Percentiles rank a stretch among this genome's conserved stretches.
phyloP scores from a whole-genome alignment of 2,113 vertebrate genomes.

The Notothenia rossii region DNA sequence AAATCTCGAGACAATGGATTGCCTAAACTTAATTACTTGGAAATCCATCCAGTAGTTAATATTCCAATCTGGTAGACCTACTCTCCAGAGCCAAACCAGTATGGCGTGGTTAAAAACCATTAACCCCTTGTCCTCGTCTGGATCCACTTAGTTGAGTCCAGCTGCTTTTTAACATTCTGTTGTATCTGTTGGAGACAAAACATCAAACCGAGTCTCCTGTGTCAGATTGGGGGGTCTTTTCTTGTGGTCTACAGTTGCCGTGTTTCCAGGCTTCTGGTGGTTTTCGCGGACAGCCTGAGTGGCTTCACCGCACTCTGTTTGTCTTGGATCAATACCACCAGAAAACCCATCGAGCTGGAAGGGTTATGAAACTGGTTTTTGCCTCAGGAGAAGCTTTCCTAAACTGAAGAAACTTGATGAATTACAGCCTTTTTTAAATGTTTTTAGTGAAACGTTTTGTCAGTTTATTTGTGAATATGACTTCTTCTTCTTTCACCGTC shows the following conservation, averaged over 20 bases:
- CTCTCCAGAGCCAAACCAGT: neutral
- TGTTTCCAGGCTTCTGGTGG: slow-evolving; percentile 52
- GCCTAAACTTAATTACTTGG: neutral
- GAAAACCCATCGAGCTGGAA: slow-evolving; percentile 34
- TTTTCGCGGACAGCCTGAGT: slow-evolving; percentile 68
- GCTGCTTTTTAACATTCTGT: slow-evolving; percentile 43
- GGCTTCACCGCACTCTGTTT: slow-evolving; percentile 73
- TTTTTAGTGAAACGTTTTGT: slow-evolving; percentile 7
- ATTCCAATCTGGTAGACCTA: neutral
- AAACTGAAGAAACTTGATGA: neutral
- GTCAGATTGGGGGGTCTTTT: slow-evolving; percentile 68
- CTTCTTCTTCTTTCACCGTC: neutral
- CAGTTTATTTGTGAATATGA: slow-evolving; percentile 12
- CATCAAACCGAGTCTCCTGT: slow-evolving; percentile 51
- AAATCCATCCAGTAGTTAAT: neutral
- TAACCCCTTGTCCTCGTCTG: slow-evolving; percentile 57
- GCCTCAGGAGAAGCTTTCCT: slow-evolving; percentile 25
- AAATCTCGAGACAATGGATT: neutral
- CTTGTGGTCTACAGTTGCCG: slow-evolving; percentile 59
- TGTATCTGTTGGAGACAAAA: slow-evolving; percentile 58
- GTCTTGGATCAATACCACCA: slow-evolving; percentile 58
- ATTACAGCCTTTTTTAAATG: slow-evolving; percentile 10
- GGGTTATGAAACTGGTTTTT: slow-evolving; percentile 41
- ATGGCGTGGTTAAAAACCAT: too few species aligned
- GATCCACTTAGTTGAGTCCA: slow-evolving; percentile 50